These are phyloP conservation scores for Laticauda laticaudata DNA, from an alignment of 2,113 vertebrate genomes.

Conservation along the genomic window DNA sequence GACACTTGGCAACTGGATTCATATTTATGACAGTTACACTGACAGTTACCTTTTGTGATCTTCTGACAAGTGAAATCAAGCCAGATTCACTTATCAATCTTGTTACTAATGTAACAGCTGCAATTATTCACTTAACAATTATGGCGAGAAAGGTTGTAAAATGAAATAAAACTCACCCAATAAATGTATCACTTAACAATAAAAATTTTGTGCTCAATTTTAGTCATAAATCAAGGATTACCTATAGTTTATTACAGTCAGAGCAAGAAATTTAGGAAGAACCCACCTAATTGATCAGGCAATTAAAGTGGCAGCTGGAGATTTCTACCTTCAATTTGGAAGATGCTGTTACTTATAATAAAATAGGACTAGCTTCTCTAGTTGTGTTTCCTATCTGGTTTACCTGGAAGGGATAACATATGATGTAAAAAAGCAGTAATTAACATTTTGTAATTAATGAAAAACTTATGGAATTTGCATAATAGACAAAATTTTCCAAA, in stretches of 20 bases:
- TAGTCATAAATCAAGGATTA: too few relatives aligned
- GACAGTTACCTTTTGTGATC: too few relatives aligned
- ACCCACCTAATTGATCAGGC: background rate
- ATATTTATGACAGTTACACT: too few relatives aligned
- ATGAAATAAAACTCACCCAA: too few relatives aligned
- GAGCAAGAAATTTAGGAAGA: background rate
- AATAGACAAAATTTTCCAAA: background rate
- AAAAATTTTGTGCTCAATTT: too few relatives aligned
- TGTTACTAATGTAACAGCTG: too few relatives aligned
- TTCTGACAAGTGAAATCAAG: too few relatives aligned
- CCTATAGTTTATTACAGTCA: background rate
- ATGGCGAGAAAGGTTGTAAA: too few relatives aligned
- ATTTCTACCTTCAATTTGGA: background rate
- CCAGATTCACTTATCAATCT: too few relatives aligned
- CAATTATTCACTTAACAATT: too few relatives aligned
- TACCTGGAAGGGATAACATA: background rate
- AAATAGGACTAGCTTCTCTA: background rate
- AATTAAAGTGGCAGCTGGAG: background rate
- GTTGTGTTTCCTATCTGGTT: background rate
- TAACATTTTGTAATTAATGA: background rate
- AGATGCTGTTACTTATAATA: background rate
- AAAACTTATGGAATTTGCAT: background rate
- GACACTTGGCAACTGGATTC: too few relatives aligned
- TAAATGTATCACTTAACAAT: too few relatives aligned
- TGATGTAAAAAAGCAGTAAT: background rate